A percentile compares a stretch with the other conserved stretches of the same genome.
Conservation (phyloP, 2,888 invertebrate genomes). For the Apoda limacodes region DNA sequence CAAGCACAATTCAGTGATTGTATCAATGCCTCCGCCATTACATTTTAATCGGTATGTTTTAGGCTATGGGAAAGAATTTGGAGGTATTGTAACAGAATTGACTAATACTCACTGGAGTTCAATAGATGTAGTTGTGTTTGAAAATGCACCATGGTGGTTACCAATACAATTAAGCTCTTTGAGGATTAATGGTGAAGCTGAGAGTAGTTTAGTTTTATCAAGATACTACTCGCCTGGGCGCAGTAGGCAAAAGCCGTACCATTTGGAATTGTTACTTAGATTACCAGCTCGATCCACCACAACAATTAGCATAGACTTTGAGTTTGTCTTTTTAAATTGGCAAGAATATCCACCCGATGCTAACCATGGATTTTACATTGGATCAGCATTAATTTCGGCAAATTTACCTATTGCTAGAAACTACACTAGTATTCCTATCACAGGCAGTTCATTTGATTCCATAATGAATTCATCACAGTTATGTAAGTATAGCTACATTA, state of each 20-base stretch:
- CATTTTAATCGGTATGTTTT: constrained; percentile 85
- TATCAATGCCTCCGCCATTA: constrained; percentile 73
- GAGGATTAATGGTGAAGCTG: constrained; percentile 72
- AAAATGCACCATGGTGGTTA: constrained; percentile 92
- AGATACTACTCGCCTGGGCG: constrained; percentile 79
- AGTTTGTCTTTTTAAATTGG: constrained; percentile 97
- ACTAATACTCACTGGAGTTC: constrained; percentile 83
- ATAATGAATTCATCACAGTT: constrained; percentile 74
- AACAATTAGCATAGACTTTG: constrained; percentile 88
- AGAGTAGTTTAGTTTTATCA: constrained; percentile 67
- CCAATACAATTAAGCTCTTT: constrained; percentile 92
- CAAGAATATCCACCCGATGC: constrained; percentile 99
- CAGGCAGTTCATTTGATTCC: constrained; percentile 76
- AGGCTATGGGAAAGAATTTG: constrained; percentile 92
- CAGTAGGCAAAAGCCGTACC: constrained; percentile 86
- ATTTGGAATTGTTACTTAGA: constrained; percentile 85
- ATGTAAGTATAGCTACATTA: constrained; percentile 39
- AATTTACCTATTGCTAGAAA: constrained; percentile 82
- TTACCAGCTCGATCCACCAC: constrained; percentile 85
- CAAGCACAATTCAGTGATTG: constrained; percentile 51
- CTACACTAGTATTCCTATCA: constrained; percentile 80
- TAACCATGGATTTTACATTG: constrained; percentile 97
- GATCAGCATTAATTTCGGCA: constrained; percentile 86
- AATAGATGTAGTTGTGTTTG: constrained; percentile 84
- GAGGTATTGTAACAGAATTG: constrained; percentile 88